phyloP scores from a whole-genome alignment of 2,113 vertebrate genomes.

The Bos javanicus region DNA sequence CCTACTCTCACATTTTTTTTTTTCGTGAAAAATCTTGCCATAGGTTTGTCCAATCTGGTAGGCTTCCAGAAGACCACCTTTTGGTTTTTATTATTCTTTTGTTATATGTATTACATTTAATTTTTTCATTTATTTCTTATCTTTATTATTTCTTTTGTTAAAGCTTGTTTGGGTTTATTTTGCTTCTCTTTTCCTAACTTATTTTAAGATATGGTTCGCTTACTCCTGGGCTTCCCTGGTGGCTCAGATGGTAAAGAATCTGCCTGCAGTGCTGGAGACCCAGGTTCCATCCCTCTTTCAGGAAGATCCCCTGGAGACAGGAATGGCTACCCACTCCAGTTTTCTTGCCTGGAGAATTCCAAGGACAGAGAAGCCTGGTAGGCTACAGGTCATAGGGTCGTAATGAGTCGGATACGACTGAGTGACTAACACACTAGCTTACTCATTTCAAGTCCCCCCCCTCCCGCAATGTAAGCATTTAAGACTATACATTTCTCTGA shows the following conservation, averaged over 20 bases:
- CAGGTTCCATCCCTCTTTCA: neutral
- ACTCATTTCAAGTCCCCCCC: neutral
- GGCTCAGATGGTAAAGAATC: neutral
- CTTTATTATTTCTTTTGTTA: neutral
- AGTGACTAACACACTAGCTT: neutral
- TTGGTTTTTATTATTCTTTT: neutral
- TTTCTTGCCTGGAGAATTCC: neutral
- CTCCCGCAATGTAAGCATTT: neutral
- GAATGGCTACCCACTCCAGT: neutral
- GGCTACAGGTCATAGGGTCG: neutral
- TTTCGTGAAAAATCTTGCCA: neutral
- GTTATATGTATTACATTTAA: neutral
- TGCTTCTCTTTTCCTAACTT: slow-evolving; percentile 8
- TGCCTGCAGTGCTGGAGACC: neutral
- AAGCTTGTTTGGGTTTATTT: neutral
- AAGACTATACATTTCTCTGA: neutral
- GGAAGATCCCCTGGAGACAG: neutral
- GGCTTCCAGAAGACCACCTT: neutral
- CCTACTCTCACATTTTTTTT: neutral
- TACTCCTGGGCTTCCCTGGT: neutral
- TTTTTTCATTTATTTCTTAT: neutral
- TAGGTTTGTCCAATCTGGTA: neutral
- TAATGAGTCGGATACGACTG: neutral
- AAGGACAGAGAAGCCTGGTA: neutral
- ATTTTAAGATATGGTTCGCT: neutral